Percentiles rank a stretch among this genome's conserved stretches.
phyloP scores from a whole-genome alignment of 2,113 vertebrate species.

The Nestor notabilis region DNA sequence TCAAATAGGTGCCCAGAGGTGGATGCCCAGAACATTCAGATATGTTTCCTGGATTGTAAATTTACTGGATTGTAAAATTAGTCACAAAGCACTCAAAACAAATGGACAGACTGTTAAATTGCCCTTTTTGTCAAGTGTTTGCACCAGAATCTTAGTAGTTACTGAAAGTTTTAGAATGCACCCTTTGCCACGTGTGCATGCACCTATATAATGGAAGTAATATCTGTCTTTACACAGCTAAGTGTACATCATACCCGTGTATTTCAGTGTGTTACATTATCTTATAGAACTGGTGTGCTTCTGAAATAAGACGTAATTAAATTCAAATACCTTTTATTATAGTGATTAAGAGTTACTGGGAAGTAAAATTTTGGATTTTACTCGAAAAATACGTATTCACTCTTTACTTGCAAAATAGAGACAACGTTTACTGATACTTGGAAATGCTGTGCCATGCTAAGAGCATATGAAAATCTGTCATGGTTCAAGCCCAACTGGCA shows the following conservation, averaged over 20 bases:
- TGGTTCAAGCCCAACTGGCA: too few species aligned
- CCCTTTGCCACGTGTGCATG: neutral
- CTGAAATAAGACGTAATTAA: neutral
- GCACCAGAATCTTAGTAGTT: neutral
- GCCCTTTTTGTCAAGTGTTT: neutral
- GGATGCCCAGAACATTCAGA: neutral
- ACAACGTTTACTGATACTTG: neutral
- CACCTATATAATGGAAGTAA: neutral
- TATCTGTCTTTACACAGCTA: neutral
- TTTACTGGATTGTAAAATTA: neutral
- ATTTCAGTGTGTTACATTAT: neutral
- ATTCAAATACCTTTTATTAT: neutral
- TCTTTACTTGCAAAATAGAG: neutral
- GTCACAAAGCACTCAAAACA: neutral
- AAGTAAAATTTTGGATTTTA: neutral
- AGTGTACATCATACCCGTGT: neutral
- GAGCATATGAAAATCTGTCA: fast-evolving
- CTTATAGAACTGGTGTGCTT: neutral
- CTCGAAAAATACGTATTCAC: neutral
- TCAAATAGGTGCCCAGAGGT: too few species aligned
- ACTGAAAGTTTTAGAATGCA: neutral
- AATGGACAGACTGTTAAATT: neutral
- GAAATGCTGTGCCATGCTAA: neutral
- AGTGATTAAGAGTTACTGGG: neutral
- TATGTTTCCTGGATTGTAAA: too few species aligned